These are phyloP conservation scores for Lepidurus couesii DNA, from an alignment of 1,140 invertebrate genomes.

Conservation along the genomic window DNA sequence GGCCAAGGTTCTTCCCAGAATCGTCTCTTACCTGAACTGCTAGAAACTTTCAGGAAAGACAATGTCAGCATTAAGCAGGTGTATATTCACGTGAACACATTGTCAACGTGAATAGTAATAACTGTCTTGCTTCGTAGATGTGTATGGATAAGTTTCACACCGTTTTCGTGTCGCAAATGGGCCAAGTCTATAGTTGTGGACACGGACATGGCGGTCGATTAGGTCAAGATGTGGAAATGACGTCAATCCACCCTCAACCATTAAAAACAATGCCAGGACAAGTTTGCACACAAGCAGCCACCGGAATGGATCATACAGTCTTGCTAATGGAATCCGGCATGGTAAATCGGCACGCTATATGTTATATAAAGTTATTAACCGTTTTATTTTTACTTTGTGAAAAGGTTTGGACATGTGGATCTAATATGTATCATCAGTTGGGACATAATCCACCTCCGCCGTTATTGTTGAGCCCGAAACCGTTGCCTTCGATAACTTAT, in stretches of 20 bases:
- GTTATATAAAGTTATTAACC: background rate
- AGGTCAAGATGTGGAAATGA: slow-evolving; percentile 56
- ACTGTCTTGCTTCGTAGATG: slow-evolving; percentile 44
- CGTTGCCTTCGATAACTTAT: slow-evolving; percentile 39
- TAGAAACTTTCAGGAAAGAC: slow-evolving; percentile 51
- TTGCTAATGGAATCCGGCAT: slow-evolving; percentile 54
- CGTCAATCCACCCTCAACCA: slow-evolving; percentile 51
- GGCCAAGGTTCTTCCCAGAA: slow-evolving; percentile 51
- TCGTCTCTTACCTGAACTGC: slow-evolving; percentile 49
- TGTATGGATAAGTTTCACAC: slow-evolving; percentile 66
- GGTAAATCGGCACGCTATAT: slow-evolving; percentile 43
- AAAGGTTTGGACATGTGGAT: slow-evolving; percentile 59
- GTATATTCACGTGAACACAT: background rate
- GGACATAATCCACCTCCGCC: slow-evolving; percentile 52
- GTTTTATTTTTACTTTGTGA: slow-evolving; percentile 36
- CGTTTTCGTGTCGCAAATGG: slow-evolving; percentile 54
- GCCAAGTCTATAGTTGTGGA: slow-evolving; percentile 61
- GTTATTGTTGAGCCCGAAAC: slow-evolving; percentile 51
- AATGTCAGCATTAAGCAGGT: slow-evolving; percentile 43
- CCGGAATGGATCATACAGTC: slow-evolving; percentile 58
- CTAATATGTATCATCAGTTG: slow-evolving; percentile 58
- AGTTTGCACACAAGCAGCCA: slow-evolving; percentile 43
- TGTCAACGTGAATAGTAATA: slow-evolving; percentile 38
- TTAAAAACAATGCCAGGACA: slow-evolving; percentile 45
- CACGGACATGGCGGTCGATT: slow-evolving; percentile 65